A percentile compares a stretch with the other conserved stretches of the same genome.
Evolutionary conservation across 2,888 invertebrate genomes (phyloP).

Genomic region (Oscheius sp.): DNA sequence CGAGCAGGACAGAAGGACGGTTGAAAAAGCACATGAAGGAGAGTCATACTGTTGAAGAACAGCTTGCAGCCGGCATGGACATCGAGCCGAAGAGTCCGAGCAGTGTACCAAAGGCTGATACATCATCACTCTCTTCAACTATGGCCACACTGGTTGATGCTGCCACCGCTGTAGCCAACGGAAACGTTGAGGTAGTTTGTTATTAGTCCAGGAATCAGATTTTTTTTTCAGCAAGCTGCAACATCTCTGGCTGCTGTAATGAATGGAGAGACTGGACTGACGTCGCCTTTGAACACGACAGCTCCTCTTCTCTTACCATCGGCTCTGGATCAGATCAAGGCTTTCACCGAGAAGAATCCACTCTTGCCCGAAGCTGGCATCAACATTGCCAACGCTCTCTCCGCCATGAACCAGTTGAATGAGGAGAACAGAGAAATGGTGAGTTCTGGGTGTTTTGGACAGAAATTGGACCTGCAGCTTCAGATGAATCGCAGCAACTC

Average conservation of each 20-base stretch:
- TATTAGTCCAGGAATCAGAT: background rate
- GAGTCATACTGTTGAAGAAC: conserved; percentile 75
- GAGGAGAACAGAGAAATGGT: conserved; percentile 75
- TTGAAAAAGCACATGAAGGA: conserved; percentile 78
- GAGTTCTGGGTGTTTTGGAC: background rate
- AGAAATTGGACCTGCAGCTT: conserved; percentile 4
- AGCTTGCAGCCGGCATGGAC: conserved; percentile 70
- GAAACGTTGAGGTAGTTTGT: conserved; percentile 17
- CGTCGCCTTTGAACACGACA: conserved; percentile 22
- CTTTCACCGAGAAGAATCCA: conserved; percentile 80
- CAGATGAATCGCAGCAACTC: conserved; percentile 33
- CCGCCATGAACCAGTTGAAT: conserved; percentile 45
- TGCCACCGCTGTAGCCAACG: conserved; percentile 46
- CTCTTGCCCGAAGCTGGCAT: conserved; percentile 43
- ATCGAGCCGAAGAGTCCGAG: conserved; percentile 49
- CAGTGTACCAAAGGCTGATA: conserved; percentile 28
- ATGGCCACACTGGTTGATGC: conserved; percentile 60
- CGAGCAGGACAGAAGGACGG: conserved; percentile 74
- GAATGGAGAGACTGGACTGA: conserved; percentile 11
- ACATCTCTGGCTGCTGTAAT: conserved; percentile 26
- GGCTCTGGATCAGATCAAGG: conserved; percentile 68
- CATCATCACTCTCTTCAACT: conserved; percentile 53
- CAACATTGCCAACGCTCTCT: conserved; percentile 49
- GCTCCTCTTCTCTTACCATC: conserved; percentile 40
- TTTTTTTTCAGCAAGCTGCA: conserved; percentile 19